Conservation (phyloP, 2,113 vertebrate species). For the Emydura subglobosa region DNA sequence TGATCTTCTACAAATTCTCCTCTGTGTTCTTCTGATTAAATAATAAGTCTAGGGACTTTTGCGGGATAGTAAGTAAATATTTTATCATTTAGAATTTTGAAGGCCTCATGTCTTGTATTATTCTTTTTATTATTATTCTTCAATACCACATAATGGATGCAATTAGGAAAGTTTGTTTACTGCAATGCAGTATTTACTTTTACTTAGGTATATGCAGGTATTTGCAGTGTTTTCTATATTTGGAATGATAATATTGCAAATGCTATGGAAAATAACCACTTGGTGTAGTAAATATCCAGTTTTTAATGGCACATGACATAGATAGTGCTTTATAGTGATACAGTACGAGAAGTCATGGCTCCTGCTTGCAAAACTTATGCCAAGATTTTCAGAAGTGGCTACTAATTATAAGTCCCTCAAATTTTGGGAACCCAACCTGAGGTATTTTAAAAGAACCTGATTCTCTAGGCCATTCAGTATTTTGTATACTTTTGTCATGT, state of each 20-base stretch:
- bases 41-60: slow-evolving; percentile 30
- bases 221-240: neutral
- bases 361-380: neutral
- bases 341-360: neutral
- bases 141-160: neutral
- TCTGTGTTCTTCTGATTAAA: slow-evolving; percentile 48
- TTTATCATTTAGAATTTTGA: neutral
- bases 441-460: neutral
- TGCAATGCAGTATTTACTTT: neutral
- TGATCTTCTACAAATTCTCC: slow-evolving; percentile 39
- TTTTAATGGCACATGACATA: neutral
- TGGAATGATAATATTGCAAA: neutral
- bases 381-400: neutral
- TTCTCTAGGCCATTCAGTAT: neutral
- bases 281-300: neutral
- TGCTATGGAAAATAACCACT: neutral
- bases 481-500: neutral
- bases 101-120: neutral
- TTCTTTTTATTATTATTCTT: neutral
- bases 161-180: neutral
- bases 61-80: slow-evolving; percentile 2
- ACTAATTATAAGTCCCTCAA: neutral
- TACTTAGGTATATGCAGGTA: neutral
- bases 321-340: neutral
- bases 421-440: neutral